Percentiles rank a stretch among this genome's conserved stretches.
phyloP scores from a whole-genome alignment of 2,797 vertebrate species.

The Mormyrus hasselquistii region DNA sequence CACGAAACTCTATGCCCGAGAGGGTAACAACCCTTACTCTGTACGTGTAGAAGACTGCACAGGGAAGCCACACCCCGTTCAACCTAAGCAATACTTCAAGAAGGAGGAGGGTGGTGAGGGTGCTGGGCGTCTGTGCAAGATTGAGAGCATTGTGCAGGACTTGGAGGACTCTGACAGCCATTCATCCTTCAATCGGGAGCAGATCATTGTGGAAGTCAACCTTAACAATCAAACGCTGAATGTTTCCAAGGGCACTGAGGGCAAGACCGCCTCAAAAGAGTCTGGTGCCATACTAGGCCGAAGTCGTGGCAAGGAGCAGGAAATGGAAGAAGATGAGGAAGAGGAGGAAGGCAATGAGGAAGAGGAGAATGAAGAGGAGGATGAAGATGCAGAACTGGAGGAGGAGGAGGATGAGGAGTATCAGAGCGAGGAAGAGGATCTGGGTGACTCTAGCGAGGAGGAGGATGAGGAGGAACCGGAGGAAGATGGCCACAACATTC shows the following conservation, averaged over 20 bases:
- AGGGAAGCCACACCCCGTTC: conserved; percentile 43
- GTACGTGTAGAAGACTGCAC: conserved; percentile 73
- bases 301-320: conserved; percentile 44
- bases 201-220: conserved; percentile 98
- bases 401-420: conserved; percentile 43
- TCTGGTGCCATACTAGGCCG: conserved; percentile 52
- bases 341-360: conserved; percentile 54
- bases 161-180: conserved; percentile 61
- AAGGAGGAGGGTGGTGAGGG: conserved; percentile 65
- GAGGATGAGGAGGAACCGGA: conserved; percentile 53
- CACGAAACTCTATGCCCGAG: conserved; percentile 76
- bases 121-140: conserved; percentile 63
- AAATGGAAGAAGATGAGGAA: conserved; percentile 57
- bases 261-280: conserved; percentile 54
- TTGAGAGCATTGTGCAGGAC: conserved; percentile 65
- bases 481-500: conserved; percentile 61
- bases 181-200: conserved; percentile 79
- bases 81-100: conserved; percentile 75
- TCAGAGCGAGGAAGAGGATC: conserved; percentile 51
- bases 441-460: conserved; percentile 43
- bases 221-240: conserved; percentile 98
- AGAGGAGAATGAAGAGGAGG: conserved; percentile 47
- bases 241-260: conserved; percentile 84
- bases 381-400: conserved; percentile 51
- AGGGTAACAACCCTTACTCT: conserved; percentile 75